Conservation (phyloP, 2,797 vertebrate species). For the Sebastes taczanowskii region DNA sequence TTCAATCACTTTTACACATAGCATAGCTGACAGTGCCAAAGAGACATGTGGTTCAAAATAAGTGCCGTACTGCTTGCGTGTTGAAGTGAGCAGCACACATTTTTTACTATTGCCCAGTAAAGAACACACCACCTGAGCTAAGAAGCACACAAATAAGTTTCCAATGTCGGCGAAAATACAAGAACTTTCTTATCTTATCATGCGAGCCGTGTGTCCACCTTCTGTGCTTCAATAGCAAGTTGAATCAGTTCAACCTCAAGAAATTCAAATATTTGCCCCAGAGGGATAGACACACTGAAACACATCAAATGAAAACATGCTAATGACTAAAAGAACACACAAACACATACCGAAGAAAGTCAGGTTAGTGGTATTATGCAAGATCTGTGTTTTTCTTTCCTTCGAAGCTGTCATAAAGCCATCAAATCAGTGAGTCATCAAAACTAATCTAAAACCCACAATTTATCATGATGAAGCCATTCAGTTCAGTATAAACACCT, state of each 20-base stretch:
- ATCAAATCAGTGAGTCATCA: constrained; percentile 16
- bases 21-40: constrained; percentile 60
- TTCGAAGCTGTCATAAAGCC: not conserved
- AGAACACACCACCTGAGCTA: constrained; percentile 15
- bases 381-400: not conserved
- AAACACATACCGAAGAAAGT: constrained; percentile 15
- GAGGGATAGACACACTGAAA: constrained; percentile 32
- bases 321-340: constrained; percentile 42
- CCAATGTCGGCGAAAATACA: not conserved
- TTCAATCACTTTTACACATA: constrained; percentile 67
- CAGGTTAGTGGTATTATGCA: not conserved
- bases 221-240: constrained; percentile 17
- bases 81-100: constrained; percentile 8
- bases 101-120: not conserved
- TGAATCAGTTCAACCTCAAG: constrained; percentile 37
- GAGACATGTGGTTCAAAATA: constrained; percentile 55
- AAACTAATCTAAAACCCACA: constrained; percentile 32
- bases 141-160: constrained; percentile 20
- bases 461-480: constrained; percentile 15
- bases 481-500: constrained; percentile 21
- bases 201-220: constrained; percentile 4
- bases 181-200: constrained; percentile 45
- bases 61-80: constrained; percentile 10
- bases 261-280: constrained; percentile 61
- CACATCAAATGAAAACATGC: constrained; percentile 38